Base-by-base conservation (phyloP, 30 jellyfish, hydroid and myxozoan genomes). In the Morbakka virulenta region DNA sequence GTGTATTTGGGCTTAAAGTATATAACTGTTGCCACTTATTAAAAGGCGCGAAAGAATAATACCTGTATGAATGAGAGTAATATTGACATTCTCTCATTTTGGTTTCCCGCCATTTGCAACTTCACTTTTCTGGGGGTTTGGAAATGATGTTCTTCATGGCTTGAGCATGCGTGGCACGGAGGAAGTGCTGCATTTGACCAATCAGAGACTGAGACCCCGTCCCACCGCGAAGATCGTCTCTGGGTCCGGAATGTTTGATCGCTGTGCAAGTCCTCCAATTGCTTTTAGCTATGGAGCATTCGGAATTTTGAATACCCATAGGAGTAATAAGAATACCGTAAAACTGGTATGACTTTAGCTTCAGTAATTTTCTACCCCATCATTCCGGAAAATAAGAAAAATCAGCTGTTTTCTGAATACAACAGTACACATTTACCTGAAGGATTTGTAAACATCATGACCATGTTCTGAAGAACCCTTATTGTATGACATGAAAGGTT, bases 141-240 rank as follows among this genome's bases (percentile, higher is more conserved):
- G 57, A 41, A 41, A 9, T 41, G 57, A 41, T 41, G 57, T 6
- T 41, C 57, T 41, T 41, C 17, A 41, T 9, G 9, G 9, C 57
- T 12, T 34, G 79, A 89, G 96, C 98, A 84, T 84, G 98, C 95
- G 96, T 69, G 72, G 24, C 11, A 23, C 35, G 82, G 71, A 73
- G 95, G 88, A 84, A 76, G 72, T 72, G 94, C 50, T 4, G 33
- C 1, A 3, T 34, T 41, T 28, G 52, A 34, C 98, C 98, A 91
- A 91, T 91, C 91, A 84, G 88, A 72, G 35, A 70, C 80, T 51
- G 41, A 84, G 71, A 68, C 71, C 81, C 88, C 77, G 77, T 89
- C 95, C 94, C 98, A 84, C 98, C 98, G 98, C 98, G 98, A 91
- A 91, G 90, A 96, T 91, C 95, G 96, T 83, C 76, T 71, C 84